Evolutionary conservation across 53 echinoderm and acorn worm genomes (phyloP), one percentile per base, ranked within the genome.

Genomic region (Zoroaster sp.): DNA sequence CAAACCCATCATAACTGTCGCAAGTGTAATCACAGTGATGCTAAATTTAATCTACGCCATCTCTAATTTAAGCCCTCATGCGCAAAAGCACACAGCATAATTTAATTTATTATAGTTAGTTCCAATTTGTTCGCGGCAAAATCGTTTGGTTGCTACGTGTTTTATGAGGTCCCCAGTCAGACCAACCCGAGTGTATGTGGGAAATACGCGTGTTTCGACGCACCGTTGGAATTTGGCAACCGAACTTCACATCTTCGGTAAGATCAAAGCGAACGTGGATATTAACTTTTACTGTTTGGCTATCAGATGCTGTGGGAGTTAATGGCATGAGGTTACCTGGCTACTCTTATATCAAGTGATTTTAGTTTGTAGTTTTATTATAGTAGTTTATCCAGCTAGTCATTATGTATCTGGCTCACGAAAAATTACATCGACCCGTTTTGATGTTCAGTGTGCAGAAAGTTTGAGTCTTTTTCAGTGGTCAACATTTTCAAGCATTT

Each of bases 61-160:
- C 36, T 10, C 8, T n/a, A 53, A n/a, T 78, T 52, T 39, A 31
- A 52, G 36, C 11, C 53, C 78, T 7, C 37, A 18, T n/a, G 38
- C 25, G 35, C 25, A 18, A 78, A 39, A 54, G 37, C 17, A 46
- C 53, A 54, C 78, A 9, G 8, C 9, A 37, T 59, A 39, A 59
- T 54, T 78, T 78, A 54, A 78, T 78, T 78, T 78, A 59, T 59
- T 20, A 78, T 38, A 11, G 15, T 38, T 4, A 54, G 3, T 78
- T 78, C 54, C 37, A 78, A 54, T 55, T 59, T 78, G 63, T n/a
- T 78, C 38, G 43, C 9, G 37, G 18, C 78, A 63, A 55, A 35
- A 78, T 78, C 11, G 21, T 53, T 59, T 1, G 78, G 78, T 78
- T 78, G 78, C 59, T 37, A 78, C 18, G 78, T 38, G 28, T 42